phyloP scores from a whole-genome alignment of 2,113 vertebrate species.

The Aleadryas rufinucha region DNA sequence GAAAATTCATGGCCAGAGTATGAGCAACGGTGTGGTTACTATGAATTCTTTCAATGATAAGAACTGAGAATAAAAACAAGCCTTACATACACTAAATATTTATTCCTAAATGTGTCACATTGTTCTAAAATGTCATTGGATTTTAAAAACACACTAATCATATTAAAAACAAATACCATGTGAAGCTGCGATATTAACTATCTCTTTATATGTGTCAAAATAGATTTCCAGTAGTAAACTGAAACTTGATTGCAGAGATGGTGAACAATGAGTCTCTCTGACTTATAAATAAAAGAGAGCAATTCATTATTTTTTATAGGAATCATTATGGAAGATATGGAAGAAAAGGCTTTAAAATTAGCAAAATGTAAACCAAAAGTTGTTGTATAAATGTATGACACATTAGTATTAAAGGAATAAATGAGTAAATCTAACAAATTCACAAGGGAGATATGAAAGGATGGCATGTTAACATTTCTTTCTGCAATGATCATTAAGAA shows the following conservation, averaged over 20 bases:
- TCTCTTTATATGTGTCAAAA: background rate
- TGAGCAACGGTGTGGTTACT: background rate
- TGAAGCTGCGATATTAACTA: background rate
- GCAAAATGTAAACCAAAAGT: background rate
- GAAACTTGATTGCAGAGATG: background rate
- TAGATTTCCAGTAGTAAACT: background rate
- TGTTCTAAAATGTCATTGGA: background rate
- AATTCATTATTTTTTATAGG: background rate
- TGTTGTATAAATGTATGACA: conserved; percentile 33
- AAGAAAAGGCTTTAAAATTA: conserved; percentile 32
- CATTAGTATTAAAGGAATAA: background rate
- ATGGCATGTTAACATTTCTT: background rate
- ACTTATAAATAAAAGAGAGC: background rate
- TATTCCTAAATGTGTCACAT: background rate
- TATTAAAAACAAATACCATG: background rate
- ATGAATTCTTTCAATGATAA: background rate
- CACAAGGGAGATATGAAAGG: background rate
- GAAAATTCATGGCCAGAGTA: background rate
- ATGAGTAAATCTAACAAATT: background rate
- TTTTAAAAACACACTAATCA: background rate
- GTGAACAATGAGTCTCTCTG: background rate
- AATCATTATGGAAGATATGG: background rate
- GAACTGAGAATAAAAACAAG: background rate
- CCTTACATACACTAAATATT: background rate
- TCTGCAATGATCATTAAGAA: conserved; percentile 15